A percentile compares a stretch with the other conserved stretches of the same genome.
Conservation (phyloP, 2,797 vertebrate genomes). For the Cirrhinus mrigala region DNA sequence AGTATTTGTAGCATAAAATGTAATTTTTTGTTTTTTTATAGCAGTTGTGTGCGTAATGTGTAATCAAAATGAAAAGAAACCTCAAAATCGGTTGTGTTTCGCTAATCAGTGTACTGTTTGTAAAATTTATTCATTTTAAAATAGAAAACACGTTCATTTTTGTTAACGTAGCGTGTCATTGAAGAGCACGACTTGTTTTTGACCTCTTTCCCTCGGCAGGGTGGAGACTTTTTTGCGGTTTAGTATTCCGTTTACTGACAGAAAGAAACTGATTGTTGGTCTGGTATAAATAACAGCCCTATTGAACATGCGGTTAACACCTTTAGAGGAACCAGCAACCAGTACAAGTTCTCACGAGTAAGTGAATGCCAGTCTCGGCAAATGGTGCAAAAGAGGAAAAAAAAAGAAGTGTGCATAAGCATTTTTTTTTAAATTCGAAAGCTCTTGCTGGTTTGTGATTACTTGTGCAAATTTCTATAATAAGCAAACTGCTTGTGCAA, state of each 20-base stretch:
- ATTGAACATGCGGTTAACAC: conserved; percentile 75
- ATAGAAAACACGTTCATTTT: neutral
- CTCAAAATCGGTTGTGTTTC: neutral
- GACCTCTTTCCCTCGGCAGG: conserved; percentile 50
- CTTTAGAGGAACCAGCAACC: conserved; percentile 63
- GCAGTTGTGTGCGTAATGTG: neutral
- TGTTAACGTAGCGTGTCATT: neutral
- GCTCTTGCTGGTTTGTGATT: neutral
- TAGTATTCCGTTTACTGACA: conserved; percentile 69
- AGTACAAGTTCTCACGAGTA: conserved; percentile 64
- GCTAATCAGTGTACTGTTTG: neutral
- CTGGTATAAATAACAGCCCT: conserved; percentile 64
- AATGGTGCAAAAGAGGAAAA: neutral
- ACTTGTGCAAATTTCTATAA: conserved; percentile 2
- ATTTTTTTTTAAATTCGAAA: conserved; percentile 1
- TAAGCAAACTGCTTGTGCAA: conserved; percentile 11
- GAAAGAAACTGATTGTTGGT: conserved; percentile 75
- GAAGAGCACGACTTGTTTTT: conserved; percentile 45
- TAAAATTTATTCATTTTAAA: neutral
- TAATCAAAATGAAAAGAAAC: neutral
- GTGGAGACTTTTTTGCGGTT: conserved; percentile 59
- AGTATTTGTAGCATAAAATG: too few species aligned
- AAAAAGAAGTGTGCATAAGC: conserved; percentile 40
- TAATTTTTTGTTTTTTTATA: neutral
- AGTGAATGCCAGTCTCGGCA: conserved; percentile 46